These are phyloP conservation scores for Patella ulyssiponensis DNA, from an alignment of 2,888 invertebrate genomes.

Conservation along the genomic window DNA sequence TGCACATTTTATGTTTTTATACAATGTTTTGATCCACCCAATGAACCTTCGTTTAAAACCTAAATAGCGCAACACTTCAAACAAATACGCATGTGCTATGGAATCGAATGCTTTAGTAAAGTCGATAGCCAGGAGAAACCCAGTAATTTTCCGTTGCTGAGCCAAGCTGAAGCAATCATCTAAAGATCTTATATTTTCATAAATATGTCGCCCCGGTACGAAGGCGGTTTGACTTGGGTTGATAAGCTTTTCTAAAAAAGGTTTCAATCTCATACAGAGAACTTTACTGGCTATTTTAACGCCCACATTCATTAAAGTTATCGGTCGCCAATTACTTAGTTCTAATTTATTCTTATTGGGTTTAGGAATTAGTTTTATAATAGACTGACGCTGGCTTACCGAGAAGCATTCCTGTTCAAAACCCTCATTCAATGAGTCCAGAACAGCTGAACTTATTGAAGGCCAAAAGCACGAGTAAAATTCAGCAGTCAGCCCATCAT, in stretches of 20 bases:
- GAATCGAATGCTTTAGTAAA: conserved; percentile 1
- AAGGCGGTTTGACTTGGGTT: no score
- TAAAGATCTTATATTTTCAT: no score
- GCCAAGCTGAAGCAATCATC: background rate
- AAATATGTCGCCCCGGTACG: no score
- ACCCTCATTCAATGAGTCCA: background rate
- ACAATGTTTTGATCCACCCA: background rate
- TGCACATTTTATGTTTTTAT: background rate
- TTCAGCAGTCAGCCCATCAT: background rate
- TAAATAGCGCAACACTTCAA: background rate
- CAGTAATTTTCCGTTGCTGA: background rate
- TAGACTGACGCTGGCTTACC: no score
- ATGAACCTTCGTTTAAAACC: background rate
- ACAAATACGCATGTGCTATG: background rate
- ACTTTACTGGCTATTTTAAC: no score
- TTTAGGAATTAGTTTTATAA: no score
- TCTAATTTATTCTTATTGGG: no score
- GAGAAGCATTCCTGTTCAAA: background rate
- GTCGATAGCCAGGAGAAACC: background rate
- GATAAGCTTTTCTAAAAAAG: no score
- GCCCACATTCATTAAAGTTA: no score
- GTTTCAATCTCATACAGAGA: no score
- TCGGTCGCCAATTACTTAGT: no score
- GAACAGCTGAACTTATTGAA: background rate
- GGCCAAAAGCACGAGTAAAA: conserved; percentile 1